A percentile compares a stretch with the other conserved stretches of the same genome.
phyloP scores from a whole-genome alignment of 2,113 vertebrate species.

The Salvelinus sp. region DNA sequence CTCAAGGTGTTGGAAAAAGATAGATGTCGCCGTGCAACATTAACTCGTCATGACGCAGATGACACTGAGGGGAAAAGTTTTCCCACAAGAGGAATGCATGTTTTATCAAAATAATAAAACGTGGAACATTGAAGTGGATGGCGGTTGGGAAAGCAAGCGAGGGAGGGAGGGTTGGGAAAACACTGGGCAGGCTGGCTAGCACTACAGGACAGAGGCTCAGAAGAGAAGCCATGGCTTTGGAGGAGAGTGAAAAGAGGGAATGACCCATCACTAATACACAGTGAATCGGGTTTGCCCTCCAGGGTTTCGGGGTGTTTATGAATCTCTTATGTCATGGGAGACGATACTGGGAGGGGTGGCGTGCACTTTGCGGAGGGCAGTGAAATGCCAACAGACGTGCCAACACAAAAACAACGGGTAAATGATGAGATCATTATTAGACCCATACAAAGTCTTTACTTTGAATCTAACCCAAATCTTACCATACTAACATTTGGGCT shows the following conservation, averaged over 20 bases:
- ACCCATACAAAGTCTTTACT: background rate
- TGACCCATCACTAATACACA: slow-evolving; percentile 55
- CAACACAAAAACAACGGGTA: background rate
- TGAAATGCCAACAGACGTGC: slow-evolving; percentile 5
- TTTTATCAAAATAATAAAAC: background rate
- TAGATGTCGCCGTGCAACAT: slow-evolving; percentile 72
- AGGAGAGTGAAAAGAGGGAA: slow-evolving; percentile 42
- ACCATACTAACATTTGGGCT: background rate
- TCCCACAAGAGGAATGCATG: background rate
- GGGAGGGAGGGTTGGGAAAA: background rate
- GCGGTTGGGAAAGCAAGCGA: background rate
- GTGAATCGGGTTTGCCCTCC: slow-evolving; percentile 46
- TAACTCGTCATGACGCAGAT: slow-evolving; percentile 52
- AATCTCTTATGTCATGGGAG: slow-evolving; percentile 38
- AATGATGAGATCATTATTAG: background rate
- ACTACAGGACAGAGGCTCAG: background rate
- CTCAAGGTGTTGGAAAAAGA: slow-evolving; percentile 78
- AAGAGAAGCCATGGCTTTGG: background rate
- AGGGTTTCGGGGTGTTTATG: slow-evolving; percentile 39
- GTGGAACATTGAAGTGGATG: background rate
- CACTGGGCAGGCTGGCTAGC: slow-evolving; percentile 9
- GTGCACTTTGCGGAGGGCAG: background rate
- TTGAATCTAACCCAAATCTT: background rate
- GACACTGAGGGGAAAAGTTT: slow-evolving; percentile 25
- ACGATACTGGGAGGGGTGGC: slow-evolving; percentile 14